Conservation (phyloP, 1,140 invertebrate species). For the Achroia grisella region DNA sequence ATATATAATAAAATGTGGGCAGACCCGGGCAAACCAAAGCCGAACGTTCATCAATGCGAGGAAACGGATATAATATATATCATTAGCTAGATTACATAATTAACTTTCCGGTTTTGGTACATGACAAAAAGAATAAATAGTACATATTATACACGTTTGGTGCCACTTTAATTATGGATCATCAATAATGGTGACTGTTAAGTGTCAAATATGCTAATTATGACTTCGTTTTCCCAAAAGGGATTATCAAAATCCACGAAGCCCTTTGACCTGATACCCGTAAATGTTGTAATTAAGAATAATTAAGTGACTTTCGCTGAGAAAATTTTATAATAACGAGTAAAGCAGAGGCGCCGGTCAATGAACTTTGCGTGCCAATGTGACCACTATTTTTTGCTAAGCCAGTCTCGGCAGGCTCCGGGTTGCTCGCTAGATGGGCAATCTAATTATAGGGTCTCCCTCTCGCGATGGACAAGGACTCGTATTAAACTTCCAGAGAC, state of each 20-base stretch:
- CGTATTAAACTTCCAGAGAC: slow-evolving; percentile 25
- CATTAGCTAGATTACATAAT: slow-evolving; percentile 6
- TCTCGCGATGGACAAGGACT: slow-evolving; percentile 29
- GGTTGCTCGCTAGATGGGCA: slow-evolving; percentile 40
- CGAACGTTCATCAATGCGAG: not conserved
- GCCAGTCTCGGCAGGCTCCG: slow-evolving; percentile 36
- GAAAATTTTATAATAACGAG: slow-evolving; percentile 30
- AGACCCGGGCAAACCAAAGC: too few relatives aligned
- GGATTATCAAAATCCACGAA: not conserved
- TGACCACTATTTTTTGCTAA: slow-evolving; percentile 47
- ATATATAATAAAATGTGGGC: too few relatives aligned
- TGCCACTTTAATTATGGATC: not conserved
- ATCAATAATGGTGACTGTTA: not conserved
- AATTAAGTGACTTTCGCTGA: slow-evolving; percentile 32
- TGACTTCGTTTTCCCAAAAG: too few relatives aligned
- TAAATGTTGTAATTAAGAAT: slow-evolving; percentile 16
- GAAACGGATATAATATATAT: not conserved
- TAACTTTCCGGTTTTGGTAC: slow-evolving; percentile 6
- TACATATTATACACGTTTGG: not conserved
- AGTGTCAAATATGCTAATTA: too few relatives aligned
- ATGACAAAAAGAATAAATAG: not conserved
- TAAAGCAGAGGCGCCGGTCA: slow-evolving; percentile 34
- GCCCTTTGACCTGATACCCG: slow-evolving; percentile 17
- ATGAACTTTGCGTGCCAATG: slow-evolving; percentile 43
- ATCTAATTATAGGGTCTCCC: slow-evolving; percentile 55